phyloP scores from a whole-genome alignment of 2,797 vertebrate species.

The Trichosurus vulpecula region DNA sequence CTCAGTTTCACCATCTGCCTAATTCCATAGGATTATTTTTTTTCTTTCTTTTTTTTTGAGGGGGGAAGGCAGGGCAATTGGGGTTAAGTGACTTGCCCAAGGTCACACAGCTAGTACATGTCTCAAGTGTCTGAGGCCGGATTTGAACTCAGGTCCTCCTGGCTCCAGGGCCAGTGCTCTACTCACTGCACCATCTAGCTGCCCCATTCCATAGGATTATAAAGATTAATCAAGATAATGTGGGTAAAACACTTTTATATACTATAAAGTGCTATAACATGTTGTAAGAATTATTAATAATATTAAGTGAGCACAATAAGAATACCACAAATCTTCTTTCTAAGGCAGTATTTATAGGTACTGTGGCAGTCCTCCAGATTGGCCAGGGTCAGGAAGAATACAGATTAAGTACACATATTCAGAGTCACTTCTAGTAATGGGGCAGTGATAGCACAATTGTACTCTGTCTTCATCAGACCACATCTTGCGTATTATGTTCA shows the following conservation, averaged over 20 bases:
- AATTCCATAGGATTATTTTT: background rate
- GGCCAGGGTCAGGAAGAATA: background rate
- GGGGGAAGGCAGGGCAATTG: too few species aligned
- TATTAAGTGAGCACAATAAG: background rate
- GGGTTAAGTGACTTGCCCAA: too few species aligned
- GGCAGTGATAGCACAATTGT: background rate
- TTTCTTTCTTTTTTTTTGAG: too few species aligned
- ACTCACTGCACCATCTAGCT: too few species aligned
- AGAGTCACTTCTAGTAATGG: background rate
- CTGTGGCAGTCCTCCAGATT: background rate
- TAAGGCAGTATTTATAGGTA: background rate
- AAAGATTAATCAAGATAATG: background rate
- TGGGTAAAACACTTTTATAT: background rate
- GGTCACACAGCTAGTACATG: too few species aligned
- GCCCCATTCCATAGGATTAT: background rate
- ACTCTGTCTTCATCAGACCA: background rate
- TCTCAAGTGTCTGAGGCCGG: too few species aligned
- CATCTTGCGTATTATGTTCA: background rate
- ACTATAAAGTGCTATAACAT: background rate
- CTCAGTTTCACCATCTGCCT: background rate
- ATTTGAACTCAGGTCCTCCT: too few species aligned
- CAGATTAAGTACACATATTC: background rate
- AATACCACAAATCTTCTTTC: background rate
- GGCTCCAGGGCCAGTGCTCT: too few species aligned
- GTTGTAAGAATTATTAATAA: background rate